These are phyloP conservation scores for Scolopax rusticola DNA, from an alignment of 2,797 vertebrate genomes.

Conservation along the genomic window DNA sequence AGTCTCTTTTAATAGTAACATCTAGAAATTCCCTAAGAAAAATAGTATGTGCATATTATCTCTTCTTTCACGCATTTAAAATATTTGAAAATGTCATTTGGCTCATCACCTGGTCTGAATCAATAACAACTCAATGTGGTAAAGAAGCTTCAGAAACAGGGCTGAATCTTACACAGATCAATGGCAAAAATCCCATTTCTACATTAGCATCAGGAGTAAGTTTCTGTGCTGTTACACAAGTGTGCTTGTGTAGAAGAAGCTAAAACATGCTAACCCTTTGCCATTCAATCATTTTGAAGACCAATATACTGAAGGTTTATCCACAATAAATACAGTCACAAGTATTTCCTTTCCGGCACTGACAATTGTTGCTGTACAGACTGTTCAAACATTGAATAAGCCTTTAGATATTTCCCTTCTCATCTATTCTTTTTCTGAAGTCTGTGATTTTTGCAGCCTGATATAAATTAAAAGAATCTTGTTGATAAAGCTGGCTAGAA, in stretches of 20 bases:
- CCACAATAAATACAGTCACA: constrained; percentile 34
- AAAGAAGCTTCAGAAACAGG: constrained; percentile 18
- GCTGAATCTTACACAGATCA: background rate
- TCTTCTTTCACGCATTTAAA: constrained; percentile 59
- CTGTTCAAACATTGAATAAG: background rate
- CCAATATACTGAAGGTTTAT: constrained; percentile 44
- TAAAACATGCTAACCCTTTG: constrained; percentile 46
- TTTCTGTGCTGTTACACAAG: constrained; percentile 29
- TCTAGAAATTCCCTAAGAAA: constrained; percentile 67
- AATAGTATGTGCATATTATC: constrained; percentile 52
- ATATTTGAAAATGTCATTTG: constrained; percentile 45
- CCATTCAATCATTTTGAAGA: constrained; percentile 53
- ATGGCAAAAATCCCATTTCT: background rate
- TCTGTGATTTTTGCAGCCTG: background rate
- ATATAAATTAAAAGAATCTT: background rate
- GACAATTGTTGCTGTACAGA: background rate
- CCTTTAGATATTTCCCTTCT: background rate
- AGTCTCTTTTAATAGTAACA: constrained; percentile 73
- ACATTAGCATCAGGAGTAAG: background rate
- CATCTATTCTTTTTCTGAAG: background rate
- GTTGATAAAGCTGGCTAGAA: background rate
- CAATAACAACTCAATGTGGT: constrained; percentile 44
- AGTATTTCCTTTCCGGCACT: constrained; percentile 47
- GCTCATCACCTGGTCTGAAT: constrained; percentile 60
- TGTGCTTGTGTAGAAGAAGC: background rate